phyloP scores from a whole-genome alignment of 2,888 invertebrate species.

The Branchipolynoe longqiensis region DNA sequence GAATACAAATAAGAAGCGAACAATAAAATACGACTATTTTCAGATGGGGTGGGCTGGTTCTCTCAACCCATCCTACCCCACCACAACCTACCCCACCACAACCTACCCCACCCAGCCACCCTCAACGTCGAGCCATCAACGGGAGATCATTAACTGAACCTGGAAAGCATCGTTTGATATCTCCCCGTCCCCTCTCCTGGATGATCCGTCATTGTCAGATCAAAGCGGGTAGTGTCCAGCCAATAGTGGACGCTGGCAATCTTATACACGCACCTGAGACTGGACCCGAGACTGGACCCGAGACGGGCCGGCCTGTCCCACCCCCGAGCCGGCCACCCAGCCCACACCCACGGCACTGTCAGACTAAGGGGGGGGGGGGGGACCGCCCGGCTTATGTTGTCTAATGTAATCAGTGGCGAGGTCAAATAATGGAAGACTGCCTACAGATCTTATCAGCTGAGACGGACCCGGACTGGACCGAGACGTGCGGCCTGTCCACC shows the following conservation, averaged over 20 bases:
- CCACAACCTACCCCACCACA: background rate
- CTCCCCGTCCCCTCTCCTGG: constrained; percentile 10
- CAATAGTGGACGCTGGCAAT: constrained; percentile 18
- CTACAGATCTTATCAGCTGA: too few relatives aligned
- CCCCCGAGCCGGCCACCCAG: background rate
- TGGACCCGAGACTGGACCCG: too few relatives aligned
- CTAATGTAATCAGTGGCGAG: too few relatives aligned
- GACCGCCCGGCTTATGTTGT: too few relatives aligned
- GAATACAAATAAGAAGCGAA: too few relatives aligned
- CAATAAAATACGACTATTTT: too few relatives aligned
- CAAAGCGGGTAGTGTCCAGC: constrained; percentile 27
- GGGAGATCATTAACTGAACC: constrained; percentile 45
- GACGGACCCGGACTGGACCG: too few relatives aligned
- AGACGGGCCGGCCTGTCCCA: too few relatives aligned
- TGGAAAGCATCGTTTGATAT: constrained; percentile 47
- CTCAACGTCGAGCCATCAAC: background rate
- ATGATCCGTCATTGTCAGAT: constrained; percentile 42
- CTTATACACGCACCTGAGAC: constrained; percentile 49
- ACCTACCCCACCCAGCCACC: background rate
- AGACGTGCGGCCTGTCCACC: too few relatives aligned
- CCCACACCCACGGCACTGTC: background rate
- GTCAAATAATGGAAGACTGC: too few relatives aligned
- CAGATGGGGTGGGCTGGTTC: background rate
- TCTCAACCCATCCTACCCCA: background rate
- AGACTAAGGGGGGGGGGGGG: too few relatives aligned